Base-by-base conservation (phyloP, 2,113 vertebrate genomes). In the Lophius piscatorius region DNA sequence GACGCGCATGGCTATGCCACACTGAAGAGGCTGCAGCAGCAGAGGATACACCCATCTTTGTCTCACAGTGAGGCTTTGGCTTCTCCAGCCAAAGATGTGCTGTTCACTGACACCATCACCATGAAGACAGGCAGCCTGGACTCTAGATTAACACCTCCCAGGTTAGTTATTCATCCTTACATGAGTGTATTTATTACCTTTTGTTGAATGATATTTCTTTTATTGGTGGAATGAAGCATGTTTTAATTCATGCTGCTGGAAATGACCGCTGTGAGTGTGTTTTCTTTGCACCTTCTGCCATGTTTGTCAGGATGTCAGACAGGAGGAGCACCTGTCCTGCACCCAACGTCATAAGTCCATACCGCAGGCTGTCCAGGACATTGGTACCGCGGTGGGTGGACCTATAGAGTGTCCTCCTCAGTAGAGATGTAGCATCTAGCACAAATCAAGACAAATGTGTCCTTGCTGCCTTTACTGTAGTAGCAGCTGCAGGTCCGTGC, bases 71-170 rank as follows among this genome's bases (percentile, higher is more conserved):
- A 99, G 84, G 96, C 95, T 1, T 88, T 99, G 50, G 94, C 96
- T 22, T 99, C 97, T 14, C 96, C 96, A 6, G 97, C 96, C 68
- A 99, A 99, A 90, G 96, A 99, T 0, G 96, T 99, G 50, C 91
- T 98, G n/a, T 99, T 98, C 70, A 96, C 96, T 1, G 96, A 99
- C 80, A 94, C 96, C 68, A 99, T 99, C 84, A 98, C 96, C 11
- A 99, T 98, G 96, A 99, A 99, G 88, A 95, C 95, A 2, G 95
- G 94, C 75, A 99, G 95, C 85, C 89, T 99, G 82, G 96, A 99
- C 76, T 98, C 96, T 70, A 92, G 97, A 39, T 85, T 99, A n/a
- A 98, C 96, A 1, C 95, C 95, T 47, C 95, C 93, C 91, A 94
- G 97, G 97, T 99, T 89, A 88, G 75, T 63, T n/a, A n/a, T n/a